phyloP scores from a whole-genome alignment of 2,888 invertebrate species.

The Urechis unicinctus region DNA sequence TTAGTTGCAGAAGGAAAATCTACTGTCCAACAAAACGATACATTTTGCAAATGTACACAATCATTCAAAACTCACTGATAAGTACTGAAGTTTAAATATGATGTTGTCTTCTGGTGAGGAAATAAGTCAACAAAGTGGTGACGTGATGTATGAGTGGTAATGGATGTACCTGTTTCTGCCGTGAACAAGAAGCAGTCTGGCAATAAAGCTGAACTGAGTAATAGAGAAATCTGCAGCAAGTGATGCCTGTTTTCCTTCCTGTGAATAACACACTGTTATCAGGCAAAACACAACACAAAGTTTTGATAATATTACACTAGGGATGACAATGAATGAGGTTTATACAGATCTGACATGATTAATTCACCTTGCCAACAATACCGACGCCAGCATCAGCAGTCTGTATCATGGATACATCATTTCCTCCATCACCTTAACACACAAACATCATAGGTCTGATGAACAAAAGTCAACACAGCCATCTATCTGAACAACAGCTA shows the following conservation, averaged over 20 bases:
- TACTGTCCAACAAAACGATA: too few relatives aligned
- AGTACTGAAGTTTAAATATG: too few relatives aligned
- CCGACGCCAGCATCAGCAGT: constrained; percentile 56
- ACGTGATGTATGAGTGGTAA: too few relatives aligned
- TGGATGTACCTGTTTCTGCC: constrained; percentile 69
- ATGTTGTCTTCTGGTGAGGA: too few relatives aligned
- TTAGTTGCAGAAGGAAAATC: too few relatives aligned
- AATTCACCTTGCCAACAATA: constrained; percentile 47
- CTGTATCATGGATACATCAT: constrained; percentile 69
- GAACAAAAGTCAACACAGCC: too few relatives aligned
- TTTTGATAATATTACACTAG: neutral
- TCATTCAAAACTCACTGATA: too few relatives aligned
- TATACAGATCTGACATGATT: too few relatives aligned
- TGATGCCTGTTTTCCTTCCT: constrained; percentile 62
- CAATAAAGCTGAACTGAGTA: constrained; percentile 78
- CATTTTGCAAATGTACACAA: too few relatives aligned
- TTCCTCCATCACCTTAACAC: constrained; percentile 60
- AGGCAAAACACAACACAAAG: constrained; percentile 3
- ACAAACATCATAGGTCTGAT: neutral
- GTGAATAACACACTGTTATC: too few relatives aligned
- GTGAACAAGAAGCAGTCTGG: constrained; percentile 73
- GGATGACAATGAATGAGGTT: neutral
- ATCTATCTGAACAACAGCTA: too few relatives aligned
- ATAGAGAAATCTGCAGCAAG: constrained; percentile 97
- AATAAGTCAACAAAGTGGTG: too few relatives aligned